These are phyloP conservation scores for Camelus dromedarius DNA, from an alignment of 2,113 vertebrate species.

Conservation along the genomic window DNA sequence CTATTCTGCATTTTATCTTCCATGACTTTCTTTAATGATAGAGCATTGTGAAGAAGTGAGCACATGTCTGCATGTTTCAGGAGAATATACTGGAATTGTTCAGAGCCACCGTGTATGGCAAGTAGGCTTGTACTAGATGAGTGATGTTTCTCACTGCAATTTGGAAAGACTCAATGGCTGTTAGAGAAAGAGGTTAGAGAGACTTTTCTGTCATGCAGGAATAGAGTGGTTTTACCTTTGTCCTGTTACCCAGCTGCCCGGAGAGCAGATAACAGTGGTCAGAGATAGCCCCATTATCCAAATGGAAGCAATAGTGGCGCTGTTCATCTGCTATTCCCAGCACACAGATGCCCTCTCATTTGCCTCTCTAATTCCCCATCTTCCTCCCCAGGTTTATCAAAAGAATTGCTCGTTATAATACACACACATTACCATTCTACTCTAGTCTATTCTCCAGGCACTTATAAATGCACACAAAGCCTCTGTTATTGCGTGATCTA, in stretches of 20 bases:
- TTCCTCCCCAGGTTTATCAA: constrained; percentile 71
- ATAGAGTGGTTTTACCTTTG: constrained; percentile 73
- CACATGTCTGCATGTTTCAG: constrained; percentile 55
- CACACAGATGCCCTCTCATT: constrained; percentile 63
- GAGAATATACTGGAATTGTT: constrained; percentile 57
- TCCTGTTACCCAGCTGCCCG: constrained; percentile 56
- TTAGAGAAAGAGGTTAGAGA: constrained; percentile 66
- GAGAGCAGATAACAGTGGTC: constrained; percentile 71
- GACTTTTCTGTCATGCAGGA: constrained; percentile 54
- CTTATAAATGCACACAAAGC: constrained; percentile 74
- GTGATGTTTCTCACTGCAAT: constrained; percentile 69
- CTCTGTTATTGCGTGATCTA: constrained; percentile 61
- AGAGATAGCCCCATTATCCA: constrained; percentile 78
- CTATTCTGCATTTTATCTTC: constrained; percentile 76
- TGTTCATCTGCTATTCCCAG: constrained; percentile 58
- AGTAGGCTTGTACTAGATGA: constrained; percentile 49
- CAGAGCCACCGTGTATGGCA: constrained; percentile 50
- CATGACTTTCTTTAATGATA: constrained; percentile 71
- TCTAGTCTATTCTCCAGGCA: constrained; percentile 65
- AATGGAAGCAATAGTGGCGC: constrained; percentile 45
- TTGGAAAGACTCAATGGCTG: constrained; percentile 67
- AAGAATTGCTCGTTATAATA: constrained; percentile 75
- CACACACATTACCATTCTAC: constrained; percentile 73
- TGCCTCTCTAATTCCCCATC: constrained; percentile 65
- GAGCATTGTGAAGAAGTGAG: constrained; percentile 60